Conservation (phyloP, 2,888 invertebrate genomes). For the Synergus gifuensis region DNA sequence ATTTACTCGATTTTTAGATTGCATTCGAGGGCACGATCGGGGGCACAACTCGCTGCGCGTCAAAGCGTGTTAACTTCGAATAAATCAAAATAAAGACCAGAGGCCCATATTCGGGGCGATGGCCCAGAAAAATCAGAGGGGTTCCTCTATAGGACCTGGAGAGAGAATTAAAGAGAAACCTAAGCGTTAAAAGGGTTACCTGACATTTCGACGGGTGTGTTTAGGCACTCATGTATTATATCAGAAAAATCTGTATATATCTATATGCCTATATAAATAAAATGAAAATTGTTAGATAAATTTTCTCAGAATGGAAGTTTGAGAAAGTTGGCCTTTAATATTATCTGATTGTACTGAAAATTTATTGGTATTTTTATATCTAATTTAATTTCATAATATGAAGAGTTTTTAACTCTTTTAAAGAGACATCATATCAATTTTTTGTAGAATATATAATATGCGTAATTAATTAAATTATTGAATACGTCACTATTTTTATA, state of each 20-base stretch:
- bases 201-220: slow-evolving; percentile 59
- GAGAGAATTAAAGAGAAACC: slow-evolving; percentile 31
- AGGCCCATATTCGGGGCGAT: slow-evolving; percentile 60
- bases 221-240: slow-evolving; percentile 38
- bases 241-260: neutral
- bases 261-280: too few relatives aligned
- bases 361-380: too few relatives aligned
- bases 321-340: too few relatives aligned
- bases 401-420: too few relatives aligned
- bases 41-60: slow-evolving; percentile 66
- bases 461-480: too few relatives aligned
- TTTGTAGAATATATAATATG: too few relatives aligned
- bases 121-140: slow-evolving; percentile 52
- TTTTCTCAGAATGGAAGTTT: too few relatives aligned
- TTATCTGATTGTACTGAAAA: too few relatives aligned
- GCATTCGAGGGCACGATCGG: slow-evolving; percentile 40
- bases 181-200: slow-evolving; percentile 70
- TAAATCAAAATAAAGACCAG: slow-evolving; percentile 76
- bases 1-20: slow-evolving; percentile 34
- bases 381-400: too few relatives aligned
- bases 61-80: slow-evolving; percentile 75
- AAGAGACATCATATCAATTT: too few relatives aligned
- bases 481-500: too few relatives aligned
- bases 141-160: neutral
- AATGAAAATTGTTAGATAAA: too few relatives aligned